phyloP scores from a whole-genome alignment of 2,113 vertebrate species.

The Callocephalon fimbriatum region DNA sequence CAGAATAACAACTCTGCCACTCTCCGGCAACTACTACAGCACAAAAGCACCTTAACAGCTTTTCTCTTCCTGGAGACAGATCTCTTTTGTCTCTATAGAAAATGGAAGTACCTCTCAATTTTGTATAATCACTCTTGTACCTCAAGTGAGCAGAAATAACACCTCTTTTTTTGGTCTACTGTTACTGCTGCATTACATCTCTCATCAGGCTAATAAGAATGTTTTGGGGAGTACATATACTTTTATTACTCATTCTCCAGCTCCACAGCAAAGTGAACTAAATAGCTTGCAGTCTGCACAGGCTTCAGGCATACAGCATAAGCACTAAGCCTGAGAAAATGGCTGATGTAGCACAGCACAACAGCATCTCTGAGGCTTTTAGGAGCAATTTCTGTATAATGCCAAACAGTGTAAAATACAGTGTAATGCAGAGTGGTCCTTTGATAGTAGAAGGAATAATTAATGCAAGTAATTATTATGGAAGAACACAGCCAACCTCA shows the following conservation, averaged over 20 bases:
- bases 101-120: not conserved
- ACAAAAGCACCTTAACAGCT: not conserved
- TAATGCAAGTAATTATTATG: not conserved
- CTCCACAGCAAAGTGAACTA: not conserved
- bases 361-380: not conserved
- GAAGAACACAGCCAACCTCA: not conserved
- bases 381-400: not conserved
- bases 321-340: not conserved
- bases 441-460: not conserved
- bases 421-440: not conserved
- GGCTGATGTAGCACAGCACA: not conserved
- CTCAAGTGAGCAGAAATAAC: not conserved
- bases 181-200: not conserved
- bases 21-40: not conserved
- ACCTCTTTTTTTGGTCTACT: not conserved
- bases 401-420: not conserved
- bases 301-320: not conserved
- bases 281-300: not conserved
- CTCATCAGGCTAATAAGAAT: not conserved
- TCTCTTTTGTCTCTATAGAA: not conserved
- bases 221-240: not conserved
- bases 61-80: not conserved
- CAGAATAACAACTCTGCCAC: not conserved
- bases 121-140: not conserved
- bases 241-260: not conserved